Evolutionary conservation across 2,113 vertebrate genomes (phyloP).

Genomic region (Trichechus manatus): DNA sequence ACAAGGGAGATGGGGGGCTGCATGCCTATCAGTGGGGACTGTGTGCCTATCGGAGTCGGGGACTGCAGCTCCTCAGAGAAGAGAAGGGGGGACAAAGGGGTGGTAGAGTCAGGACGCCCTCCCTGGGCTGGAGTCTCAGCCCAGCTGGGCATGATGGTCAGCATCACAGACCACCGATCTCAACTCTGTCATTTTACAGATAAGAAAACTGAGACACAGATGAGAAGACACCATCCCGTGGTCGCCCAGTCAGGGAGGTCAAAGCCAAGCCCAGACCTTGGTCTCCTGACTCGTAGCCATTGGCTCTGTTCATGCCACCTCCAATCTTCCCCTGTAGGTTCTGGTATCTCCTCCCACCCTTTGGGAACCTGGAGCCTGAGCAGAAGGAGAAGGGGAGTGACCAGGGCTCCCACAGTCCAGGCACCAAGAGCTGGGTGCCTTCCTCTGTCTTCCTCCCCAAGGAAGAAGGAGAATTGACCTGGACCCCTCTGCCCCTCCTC

Average conservation of each 20-base stretch:
- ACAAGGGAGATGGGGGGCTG: background rate
- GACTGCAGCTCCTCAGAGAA: background rate
- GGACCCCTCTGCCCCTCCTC: background rate
- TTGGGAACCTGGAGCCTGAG: background rate
- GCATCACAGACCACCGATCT: background rate
- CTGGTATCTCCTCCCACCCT: background rate
- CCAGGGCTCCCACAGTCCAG: background rate
- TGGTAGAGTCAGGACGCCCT: background rate
- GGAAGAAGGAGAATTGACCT: background rate
- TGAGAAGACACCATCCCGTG: background rate
- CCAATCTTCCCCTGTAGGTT: background rate
- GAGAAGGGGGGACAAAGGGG: no score
- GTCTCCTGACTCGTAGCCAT: background rate
- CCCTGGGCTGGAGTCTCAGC: background rate
- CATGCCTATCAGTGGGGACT: background rate
- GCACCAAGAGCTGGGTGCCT: background rate
- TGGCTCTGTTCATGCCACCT: background rate
- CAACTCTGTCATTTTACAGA: background rate
- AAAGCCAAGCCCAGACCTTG: background rate
- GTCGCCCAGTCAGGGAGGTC: background rate
- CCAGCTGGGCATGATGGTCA: background rate
- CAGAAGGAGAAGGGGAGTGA: background rate
- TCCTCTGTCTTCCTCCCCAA: background rate
- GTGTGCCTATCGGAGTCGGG: background rate
- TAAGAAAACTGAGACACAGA: background rate